Evolutionary conservation across 1,140 invertebrate genomes (phyloP).

Genomic region (Papilio xuthus): DNA sequence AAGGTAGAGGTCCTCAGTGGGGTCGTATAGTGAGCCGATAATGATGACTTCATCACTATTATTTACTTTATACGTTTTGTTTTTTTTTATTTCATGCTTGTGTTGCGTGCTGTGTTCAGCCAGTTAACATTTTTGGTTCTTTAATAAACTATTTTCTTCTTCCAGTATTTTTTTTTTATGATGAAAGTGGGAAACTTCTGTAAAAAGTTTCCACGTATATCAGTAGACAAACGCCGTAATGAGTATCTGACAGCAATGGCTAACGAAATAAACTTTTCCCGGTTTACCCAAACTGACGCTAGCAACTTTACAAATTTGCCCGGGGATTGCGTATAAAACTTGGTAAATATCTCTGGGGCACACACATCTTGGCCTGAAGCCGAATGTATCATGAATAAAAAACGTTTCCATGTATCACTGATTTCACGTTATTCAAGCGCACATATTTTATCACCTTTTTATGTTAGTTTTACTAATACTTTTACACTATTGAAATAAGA

Average conservation of each 20-base stretch:
- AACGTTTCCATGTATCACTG: constrained; percentile 36
- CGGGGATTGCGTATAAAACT: constrained; percentile 38
- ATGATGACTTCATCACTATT: too few species aligned
- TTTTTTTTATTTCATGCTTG: too few species aligned
- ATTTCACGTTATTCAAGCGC: constrained; percentile 31
- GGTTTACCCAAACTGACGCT: constrained; percentile 35
- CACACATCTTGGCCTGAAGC: constrained; percentile 35
- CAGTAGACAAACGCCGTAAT: constrained; percentile 38
- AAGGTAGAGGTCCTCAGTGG: too few species aligned
- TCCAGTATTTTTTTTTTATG: background rate
- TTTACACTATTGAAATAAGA: too few species aligned
- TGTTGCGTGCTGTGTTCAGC: too few species aligned
- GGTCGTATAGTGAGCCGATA: too few species aligned
- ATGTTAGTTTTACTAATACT: background rate
- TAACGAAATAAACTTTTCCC: constrained; percentile 38
- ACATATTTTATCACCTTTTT: constrained; percentile 16
- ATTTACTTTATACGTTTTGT: too few species aligned
- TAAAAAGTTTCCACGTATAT: constrained; percentile 20
- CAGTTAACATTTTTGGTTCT: background rate
- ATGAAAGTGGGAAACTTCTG: constrained; percentile 2
- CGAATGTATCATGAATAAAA: constrained; percentile 39
- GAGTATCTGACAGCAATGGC: constrained; percentile 30
- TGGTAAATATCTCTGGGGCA: constrained; percentile 38
- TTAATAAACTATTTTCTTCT: background rate
- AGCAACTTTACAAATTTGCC: constrained; percentile 37